These are phyloP conservation scores for Ochlodes sylvanus DNA, from an alignment of 2,888 invertebrate species.

Conservation along the genomic window DNA sequence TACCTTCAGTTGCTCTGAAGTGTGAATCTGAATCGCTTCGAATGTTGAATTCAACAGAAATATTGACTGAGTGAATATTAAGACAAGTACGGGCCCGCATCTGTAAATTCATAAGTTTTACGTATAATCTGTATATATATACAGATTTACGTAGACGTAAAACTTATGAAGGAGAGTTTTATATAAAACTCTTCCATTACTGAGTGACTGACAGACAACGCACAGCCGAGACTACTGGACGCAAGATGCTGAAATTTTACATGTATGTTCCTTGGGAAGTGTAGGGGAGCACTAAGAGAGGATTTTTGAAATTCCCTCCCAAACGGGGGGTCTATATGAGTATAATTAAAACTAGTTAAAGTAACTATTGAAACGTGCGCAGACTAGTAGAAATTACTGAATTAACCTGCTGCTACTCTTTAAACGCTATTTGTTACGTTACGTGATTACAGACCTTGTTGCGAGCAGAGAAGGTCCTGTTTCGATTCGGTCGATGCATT, in stretches of 20 bases:
- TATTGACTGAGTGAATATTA: background rate
- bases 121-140: too few relatives aligned
- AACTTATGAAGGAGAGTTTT: too few relatives aligned
- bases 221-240: too few relatives aligned
- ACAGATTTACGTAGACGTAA: too few relatives aligned
- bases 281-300: too few relatives aligned
- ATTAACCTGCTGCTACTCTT: background rate
- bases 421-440: background rate
- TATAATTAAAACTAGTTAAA: background rate
- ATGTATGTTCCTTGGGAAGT: too few relatives aligned
- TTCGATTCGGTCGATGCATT: background rate
- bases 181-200: too few relatives aligned
- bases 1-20: conserved; percentile 12
- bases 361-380: background rate
- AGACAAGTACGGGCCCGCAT: background rate
- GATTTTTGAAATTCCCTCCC: too few relatives aligned
- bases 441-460: background rate
- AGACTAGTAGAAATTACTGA: background rate
- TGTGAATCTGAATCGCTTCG: background rate
- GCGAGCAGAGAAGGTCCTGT: background rate
- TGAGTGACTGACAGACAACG: too few relatives aligned
- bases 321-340: too few relatives aligned
- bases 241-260: too few relatives aligned
- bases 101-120: too few relatives aligned
- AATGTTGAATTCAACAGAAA: conserved; percentile 9